Base-by-base conservation (phyloP, 2,888 invertebrate species). In the Leptinotarsa peninsularis region DNA sequence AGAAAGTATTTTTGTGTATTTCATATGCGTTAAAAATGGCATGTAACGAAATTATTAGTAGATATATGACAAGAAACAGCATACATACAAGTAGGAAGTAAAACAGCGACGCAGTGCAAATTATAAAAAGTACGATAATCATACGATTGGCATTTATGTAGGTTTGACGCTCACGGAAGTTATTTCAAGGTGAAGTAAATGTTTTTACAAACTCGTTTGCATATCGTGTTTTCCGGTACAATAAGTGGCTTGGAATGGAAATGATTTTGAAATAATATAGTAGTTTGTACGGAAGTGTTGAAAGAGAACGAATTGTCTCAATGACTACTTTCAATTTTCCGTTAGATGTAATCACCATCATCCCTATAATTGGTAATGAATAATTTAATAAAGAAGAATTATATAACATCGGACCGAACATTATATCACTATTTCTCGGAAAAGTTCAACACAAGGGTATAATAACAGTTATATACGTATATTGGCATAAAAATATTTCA, bases 151-250 rank as follows among this genome's bases (percentile, higher is more conserved):
- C 76, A 75, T 80, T 75, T 81, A 82, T 81, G 80, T 80, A 79
- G 80, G 80, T 78, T 80, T 80, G 77, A 79, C 80, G 78, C 80
- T 80, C 80, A 80, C 78, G 78, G 80, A 80, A 80, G 80, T 80
- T 78, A 80, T 78, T 82, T 79, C 80, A 80, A 80, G 80, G 80
- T 80, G 76, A 80, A 78, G 80, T 77, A 74, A 77, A 75, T 75
- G 77, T 78, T 83, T 82, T 82, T 82, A 80, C 75, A 77, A 81
- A 74, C 72, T 81, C 71, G 82, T 83, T 84, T 83, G 81, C 83
- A 83, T 82, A 79, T 80, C 75, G 76, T 82, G 77, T 83, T 83
- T 83, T 83, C 82, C 83, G 80, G 81, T 81, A 81, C 78, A 67
- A 63, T 63, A 43, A 63, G 33, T 63, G 33, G n/a, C 43, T 63